Conservation (phyloP, 1,140 invertebrate species). For the Sipha flava region DNA sequence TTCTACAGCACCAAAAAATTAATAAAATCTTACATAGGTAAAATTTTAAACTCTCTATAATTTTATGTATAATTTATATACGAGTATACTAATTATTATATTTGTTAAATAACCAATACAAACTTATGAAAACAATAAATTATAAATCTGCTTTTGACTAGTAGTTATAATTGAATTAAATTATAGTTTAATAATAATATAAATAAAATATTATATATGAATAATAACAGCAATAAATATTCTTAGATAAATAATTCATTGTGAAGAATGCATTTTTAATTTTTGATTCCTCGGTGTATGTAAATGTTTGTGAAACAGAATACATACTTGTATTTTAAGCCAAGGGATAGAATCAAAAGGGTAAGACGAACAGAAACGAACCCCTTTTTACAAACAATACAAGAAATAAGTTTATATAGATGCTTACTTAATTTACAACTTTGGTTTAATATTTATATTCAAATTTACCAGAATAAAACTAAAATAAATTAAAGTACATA, state of each 20-base stretch:
- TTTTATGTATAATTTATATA: too few species aligned
- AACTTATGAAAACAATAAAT: too few species aligned
- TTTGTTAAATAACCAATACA: too few species aligned
- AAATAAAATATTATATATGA: too few species aligned
- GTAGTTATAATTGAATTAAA: too few species aligned
- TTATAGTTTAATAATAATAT: too few species aligned
- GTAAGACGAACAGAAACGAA: background rate
- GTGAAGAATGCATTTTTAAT: background rate
- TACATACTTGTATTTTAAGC: background rate
- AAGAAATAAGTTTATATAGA: background rate
- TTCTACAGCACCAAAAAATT: too few species aligned
- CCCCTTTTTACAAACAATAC: background rate
- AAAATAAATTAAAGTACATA: background rate
- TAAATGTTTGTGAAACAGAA: background rate
- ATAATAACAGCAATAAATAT: background rate
- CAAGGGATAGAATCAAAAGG: background rate
- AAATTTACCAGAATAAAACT: background rate
- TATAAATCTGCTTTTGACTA: too few species aligned
- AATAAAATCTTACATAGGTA: too few species aligned
- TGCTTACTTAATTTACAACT: background rate
- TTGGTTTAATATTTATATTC: background rate
- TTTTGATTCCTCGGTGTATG: background rate
- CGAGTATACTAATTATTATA: too few species aligned
- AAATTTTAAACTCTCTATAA: too few species aligned
- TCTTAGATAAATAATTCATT: background rate